Evolutionary conservation across 92 coral and sea anemone genomes (phyloP).

Genomic region (Isaurus tuberculatus): DNA sequence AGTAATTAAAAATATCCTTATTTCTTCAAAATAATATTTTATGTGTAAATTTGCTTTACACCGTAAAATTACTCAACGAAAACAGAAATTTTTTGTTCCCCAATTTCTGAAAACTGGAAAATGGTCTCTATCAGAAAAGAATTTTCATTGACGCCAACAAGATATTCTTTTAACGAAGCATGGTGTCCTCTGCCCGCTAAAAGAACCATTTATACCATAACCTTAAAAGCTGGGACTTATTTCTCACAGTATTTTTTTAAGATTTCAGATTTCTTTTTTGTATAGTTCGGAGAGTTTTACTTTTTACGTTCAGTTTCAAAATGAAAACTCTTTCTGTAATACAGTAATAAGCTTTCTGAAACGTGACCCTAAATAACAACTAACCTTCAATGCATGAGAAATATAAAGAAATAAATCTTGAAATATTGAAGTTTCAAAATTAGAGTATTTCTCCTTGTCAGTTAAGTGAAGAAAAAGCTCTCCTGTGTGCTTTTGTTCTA

Average conservation of each 20-base stretch:
- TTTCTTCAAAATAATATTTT: not conserved
- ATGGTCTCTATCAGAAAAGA: not conserved
- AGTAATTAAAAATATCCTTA: not conserved
- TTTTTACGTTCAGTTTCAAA: not conserved
- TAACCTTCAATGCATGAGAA: not conserved
- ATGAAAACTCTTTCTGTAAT: not conserved
- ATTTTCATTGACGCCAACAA: not conserved
- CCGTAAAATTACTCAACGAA: not conserved
- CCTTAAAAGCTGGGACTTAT: not conserved
- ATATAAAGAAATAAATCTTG: not conserved
- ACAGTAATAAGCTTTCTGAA: not conserved
- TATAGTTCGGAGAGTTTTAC: not conserved
- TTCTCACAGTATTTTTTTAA: not conserved
- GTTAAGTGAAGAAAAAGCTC: no score
- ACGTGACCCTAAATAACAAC: not conserved
- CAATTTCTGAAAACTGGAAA: not conserved
- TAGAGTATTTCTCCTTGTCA: not conserved
- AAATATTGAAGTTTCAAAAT: not conserved
- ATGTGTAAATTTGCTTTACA: conserved; percentile 8
- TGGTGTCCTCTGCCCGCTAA: not conserved
- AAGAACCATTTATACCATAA: not conserved
- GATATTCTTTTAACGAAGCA: not conserved
- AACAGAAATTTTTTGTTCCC: not conserved
- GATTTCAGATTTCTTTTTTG: not conserved
- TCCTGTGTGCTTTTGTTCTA: no score